Base-by-base conservation (phyloP, 2,888 invertebrate genomes). In the Xanthorhoe designata region DNA sequence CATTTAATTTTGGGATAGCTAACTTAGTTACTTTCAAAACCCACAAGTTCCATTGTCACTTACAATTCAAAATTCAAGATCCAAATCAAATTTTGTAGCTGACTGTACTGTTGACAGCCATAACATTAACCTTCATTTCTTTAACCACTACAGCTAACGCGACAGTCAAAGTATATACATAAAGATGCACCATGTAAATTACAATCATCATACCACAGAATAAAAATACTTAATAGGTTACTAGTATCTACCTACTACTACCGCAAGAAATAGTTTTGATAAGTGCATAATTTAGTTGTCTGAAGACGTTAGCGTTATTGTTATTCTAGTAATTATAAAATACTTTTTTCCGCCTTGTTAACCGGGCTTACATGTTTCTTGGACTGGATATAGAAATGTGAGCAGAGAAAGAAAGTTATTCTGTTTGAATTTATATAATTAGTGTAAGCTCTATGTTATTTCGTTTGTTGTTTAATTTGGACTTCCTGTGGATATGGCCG, bases 111-210 rank as follows among this genome's bases (percentile, higher is more conserved):
- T 17, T 17, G 15, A 56, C 24, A 47, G 45, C 42, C 56, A 17
- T 58, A 15, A 61, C 45, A 66, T 61, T 57, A 61, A 56, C 61
- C 61, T 65, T 7, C 17, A 61, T 60, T 61, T 18, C 38, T 15
- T 8, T 49, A 54, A 61, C 42, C 19, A 54, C n/a, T n/a, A n/a
- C 53, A 53, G 6, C 32, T 51, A 51, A 59, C 18, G 29, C 9
- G 7, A 42, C 10, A 17, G 47, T 17, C 47, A 60, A 35, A 49
- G 38, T 19, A 51, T 51, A 51, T 2, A 51, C 51, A 2, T n/a
- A 51, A 24, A 24, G 19, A 51, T 13, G 13, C 24, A 13, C 3
- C 17, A 47, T 47, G 15, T 47, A 8, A 15, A 13, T 8, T 7
- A 17, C 7, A 5, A 13, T 15, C 47, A 47, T 17, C 3, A 13